Evolutionary conservation across 2,113 vertebrate species (phyloP).

Genomic region (Centropristis striata): DNA sequence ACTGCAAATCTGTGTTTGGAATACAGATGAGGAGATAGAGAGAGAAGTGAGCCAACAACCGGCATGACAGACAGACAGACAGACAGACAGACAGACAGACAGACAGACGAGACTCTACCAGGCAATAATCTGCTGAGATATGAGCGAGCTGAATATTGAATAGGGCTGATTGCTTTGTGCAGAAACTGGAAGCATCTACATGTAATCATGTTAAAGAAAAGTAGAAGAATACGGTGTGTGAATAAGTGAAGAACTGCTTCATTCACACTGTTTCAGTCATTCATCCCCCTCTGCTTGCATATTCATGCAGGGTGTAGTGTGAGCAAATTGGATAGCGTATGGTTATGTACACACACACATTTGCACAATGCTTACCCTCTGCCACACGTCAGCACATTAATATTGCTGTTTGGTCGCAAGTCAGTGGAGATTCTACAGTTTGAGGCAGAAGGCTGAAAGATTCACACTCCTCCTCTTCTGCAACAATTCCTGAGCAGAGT

Average conservation of each 20-base stretch:
- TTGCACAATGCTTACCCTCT: constrained; percentile 36
- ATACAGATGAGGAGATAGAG: constrained; percentile 79
- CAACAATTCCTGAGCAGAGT: background rate
- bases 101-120: constrained; percentile 54
- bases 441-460: constrained; percentile 23
- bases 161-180: background rate
- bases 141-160: constrained; percentile 6
- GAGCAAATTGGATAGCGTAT: constrained; percentile 50
- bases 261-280: constrained; percentile 60
- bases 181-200: constrained; percentile 29
- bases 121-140: constrained; percentile 58
- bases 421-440: constrained; percentile 31
- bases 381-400: constrained; percentile 47
- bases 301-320: constrained; percentile 54
- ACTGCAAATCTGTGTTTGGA: constrained; percentile 78
- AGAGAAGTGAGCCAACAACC: constrained; percentile 62
- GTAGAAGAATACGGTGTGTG: background rate
- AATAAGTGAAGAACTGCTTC: constrained; percentile 39
- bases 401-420: constrained; percentile 35
- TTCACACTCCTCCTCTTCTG: constrained; percentile 26
- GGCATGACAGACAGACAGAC: constrained; percentile 62
- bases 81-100: too few species aligned
- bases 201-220: constrained; percentile 7
- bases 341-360: constrained; percentile 49
- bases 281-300: constrained; percentile 36